Percentiles rank a stretch among this genome's conserved stretches.
Evolutionary conservation across 2,888 invertebrate species (phyloP).

Genomic region (Eretmocerus hayati): DNA sequence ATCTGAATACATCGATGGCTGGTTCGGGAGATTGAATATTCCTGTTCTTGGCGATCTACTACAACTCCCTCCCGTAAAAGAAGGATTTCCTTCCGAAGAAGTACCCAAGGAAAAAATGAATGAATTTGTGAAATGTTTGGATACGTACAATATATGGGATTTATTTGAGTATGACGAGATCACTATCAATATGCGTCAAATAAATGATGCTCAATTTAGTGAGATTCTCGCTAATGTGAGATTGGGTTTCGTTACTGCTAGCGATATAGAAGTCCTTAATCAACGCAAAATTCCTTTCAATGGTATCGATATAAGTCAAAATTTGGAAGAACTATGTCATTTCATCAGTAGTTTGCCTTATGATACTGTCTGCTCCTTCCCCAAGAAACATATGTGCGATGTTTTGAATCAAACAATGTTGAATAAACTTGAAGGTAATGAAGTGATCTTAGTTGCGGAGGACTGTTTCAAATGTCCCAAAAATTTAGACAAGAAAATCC

Average conservation of each 20-base stretch:
- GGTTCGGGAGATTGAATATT: slow-evolving; percentile 29
- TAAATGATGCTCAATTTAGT: slow-evolving; percentile 24
- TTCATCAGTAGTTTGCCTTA: background rate
- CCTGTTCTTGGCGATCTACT: slow-evolving; percentile 33
- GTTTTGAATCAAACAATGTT: slow-evolving; percentile 33
- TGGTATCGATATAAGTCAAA: background rate
- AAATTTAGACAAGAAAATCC: slow-evolving; percentile 4
- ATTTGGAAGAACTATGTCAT: slow-evolving; percentile 11
- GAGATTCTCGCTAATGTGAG: slow-evolving; percentile 25
- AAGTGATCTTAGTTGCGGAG: slow-evolving; percentile 19
- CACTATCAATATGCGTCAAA: slow-evolving; percentile 30
- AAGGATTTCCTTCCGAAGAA: slow-evolving; percentile 28
- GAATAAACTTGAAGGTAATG: slow-evolving; percentile 21
- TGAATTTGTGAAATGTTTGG: slow-evolving; percentile 27
- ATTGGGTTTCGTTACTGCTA: slow-evolving; percentile 4
- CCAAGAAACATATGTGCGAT: slow-evolving; percentile 31
- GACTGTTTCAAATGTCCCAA: slow-evolving; percentile 4
- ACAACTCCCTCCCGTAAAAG: slow-evolving; percentile 34
- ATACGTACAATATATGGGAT: slow-evolving; percentile 29
- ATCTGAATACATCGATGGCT: slow-evolving; percentile 28
- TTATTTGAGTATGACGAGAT: slow-evolving; percentile 33
- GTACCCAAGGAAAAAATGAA: slow-evolving; percentile 23
- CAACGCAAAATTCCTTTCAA: slow-evolving; percentile 7
- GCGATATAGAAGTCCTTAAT: slow-evolving; percentile 11
- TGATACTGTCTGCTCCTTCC: slow-evolving; percentile 24